A percentile compares a stretch with the other conserved stretches of the same genome.
These are phyloP conservation scores for Campopleginae sp. DNA, from an alignment of 2,888 invertebrate genomes.

Conservation along the genomic window DNA sequence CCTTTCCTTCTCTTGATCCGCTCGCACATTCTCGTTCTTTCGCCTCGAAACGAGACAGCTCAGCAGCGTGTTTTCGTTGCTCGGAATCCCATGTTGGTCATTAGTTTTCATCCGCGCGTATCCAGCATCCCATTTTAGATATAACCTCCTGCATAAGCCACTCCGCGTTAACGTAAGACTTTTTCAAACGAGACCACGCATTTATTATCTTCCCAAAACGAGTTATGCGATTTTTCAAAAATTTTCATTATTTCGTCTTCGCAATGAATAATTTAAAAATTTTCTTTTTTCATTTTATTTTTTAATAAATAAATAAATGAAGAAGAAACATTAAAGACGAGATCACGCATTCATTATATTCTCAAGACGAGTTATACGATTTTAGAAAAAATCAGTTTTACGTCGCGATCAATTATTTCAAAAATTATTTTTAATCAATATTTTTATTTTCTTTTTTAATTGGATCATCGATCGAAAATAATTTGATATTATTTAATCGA, in stretches of 20 bases:
- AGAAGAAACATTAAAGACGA: no score
- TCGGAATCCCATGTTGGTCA: conserved; percentile 71
- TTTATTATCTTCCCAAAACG: background rate
- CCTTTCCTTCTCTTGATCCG: background rate
- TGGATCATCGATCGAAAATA: background rate
- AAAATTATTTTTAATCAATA: background rate
- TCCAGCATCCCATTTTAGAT: conserved; percentile 57
- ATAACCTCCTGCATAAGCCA: conserved; percentile 34
- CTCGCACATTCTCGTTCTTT: conserved; percentile 8
- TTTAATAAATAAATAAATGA: no score
- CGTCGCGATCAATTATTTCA: background rate
- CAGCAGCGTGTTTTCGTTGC: conserved; percentile 70
- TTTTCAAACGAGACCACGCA: background rate
- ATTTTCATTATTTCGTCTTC: no score
- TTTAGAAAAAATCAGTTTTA: no score
- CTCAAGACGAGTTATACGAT: background rate
- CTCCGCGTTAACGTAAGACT: conserved; percentile 18
- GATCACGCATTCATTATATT: background rate
- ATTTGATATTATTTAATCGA: background rate
- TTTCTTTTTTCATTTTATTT: no score
- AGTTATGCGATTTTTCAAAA: background rate
- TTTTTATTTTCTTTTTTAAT: background rate
- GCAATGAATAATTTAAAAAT: no score
- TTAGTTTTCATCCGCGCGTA: conserved; percentile 64
- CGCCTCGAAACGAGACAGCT: background rate